Evolutionary conservation across 1,140 invertebrate species (phyloP).

Genomic region (Hirudo medicinalis): DNA sequence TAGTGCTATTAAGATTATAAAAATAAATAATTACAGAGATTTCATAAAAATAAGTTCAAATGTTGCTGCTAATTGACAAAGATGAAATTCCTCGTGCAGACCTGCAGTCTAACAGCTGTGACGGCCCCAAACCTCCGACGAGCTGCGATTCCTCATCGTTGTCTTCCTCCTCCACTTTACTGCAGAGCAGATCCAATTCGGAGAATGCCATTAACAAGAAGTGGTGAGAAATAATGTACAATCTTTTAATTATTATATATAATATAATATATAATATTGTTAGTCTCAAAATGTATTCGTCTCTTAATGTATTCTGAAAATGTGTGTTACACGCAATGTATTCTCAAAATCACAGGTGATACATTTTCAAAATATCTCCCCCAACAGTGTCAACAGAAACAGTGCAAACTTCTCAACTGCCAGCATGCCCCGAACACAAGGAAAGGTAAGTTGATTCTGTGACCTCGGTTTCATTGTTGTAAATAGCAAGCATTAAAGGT

Average conservation of each 20-base stretch:
- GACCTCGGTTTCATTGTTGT: not conserved
- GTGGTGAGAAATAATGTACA: not conserved
- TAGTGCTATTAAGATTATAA: no score
- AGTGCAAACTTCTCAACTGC: not conserved
- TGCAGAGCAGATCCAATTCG: slow-evolving; percentile 7
- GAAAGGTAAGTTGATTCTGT: not conserved
- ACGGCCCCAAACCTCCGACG: not conserved
- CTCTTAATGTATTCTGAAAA: no score
- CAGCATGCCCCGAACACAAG: not conserved
- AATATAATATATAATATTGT: no score
- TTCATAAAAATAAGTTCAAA: not conserved
- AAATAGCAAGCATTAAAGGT: not conserved
- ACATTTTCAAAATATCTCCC: no score
- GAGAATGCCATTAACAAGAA: slow-evolving; percentile 7
- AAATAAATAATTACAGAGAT: not conserved
- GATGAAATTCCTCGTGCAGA: not conserved
- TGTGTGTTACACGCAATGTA: no score
- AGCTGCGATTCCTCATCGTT: slow-evolving; percentile 1
- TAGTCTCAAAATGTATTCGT: no score
- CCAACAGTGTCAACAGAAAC: slow-evolving; percentile 7
- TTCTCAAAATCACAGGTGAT: no score
- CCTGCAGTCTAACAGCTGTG: not conserved
- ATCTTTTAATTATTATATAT: no score
- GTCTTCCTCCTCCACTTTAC: slow-evolving; percentile 2
- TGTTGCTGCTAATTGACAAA: not conserved